Evolutionary conservation across 2,888 invertebrate genomes (phyloP).

Genomic region (Cyclophora albipunctata): DNA sequence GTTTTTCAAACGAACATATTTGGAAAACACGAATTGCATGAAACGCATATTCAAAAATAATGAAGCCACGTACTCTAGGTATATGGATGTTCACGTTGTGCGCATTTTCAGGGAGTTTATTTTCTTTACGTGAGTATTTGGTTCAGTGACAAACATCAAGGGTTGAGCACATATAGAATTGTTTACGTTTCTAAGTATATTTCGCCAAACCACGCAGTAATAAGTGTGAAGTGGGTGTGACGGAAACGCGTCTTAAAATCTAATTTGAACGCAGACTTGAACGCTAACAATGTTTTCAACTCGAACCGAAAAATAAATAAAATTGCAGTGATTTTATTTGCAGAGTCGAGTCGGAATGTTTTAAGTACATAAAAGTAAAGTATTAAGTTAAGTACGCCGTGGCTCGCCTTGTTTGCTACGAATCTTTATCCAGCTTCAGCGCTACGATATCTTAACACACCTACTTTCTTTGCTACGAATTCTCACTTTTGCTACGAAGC

Average conservation of each 20-base stretch:
- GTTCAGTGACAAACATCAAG: conserved; percentile 5
- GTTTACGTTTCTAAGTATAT: conserved; percentile 5
- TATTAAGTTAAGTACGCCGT: too few relatives aligned
- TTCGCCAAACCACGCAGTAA: conserved; percentile 25
- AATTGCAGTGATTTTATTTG: too few relatives aligned
- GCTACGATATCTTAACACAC: too few relatives aligned
- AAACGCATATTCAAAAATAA: background rate
- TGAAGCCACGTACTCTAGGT: conserved; percentile 2
- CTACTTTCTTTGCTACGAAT: too few relatives aligned
- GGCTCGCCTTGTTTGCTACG: too few relatives aligned
- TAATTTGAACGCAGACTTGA: conserved; percentile 25
- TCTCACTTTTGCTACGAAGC: too few relatives aligned
- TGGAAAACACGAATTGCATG: background rate
- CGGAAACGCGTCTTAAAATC: conserved; percentile 28
- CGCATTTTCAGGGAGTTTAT: conserved; percentile 7
- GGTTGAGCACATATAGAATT: conserved; percentile 4
- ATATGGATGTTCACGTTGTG: conserved; percentile 4
- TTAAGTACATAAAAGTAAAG: conserved; percentile 3
- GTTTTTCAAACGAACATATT: too few relatives aligned
- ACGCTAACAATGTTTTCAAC: conserved; percentile 27
- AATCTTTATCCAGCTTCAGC: too few relatives aligned
- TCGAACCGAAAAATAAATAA: conserved; percentile 6
- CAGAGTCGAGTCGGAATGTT: too few relatives aligned
- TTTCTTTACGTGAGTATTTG: conserved; percentile 3
- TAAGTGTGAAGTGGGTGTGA: conserved; percentile 31